Base-by-base conservation (phyloP, 2,797 vertebrate genomes). In the Sebastes wilsoni region DNA sequence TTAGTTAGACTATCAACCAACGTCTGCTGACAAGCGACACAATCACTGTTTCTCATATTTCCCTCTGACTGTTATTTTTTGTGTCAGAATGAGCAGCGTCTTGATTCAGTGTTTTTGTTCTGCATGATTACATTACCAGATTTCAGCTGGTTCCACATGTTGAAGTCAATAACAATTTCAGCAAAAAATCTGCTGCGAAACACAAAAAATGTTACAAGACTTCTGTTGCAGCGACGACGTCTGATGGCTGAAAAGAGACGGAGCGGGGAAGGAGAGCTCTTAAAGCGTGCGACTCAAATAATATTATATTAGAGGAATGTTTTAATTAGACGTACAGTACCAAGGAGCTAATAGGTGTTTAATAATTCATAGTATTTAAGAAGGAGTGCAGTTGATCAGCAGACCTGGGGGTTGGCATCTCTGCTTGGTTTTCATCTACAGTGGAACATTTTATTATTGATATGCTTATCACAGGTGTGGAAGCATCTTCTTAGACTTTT, bases 321-420 rank as follows among this genome's bases (percentile, higher is more conserved):
- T 65, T 94, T 92, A 91, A 93, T 93, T 90, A 87, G 80, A 88
- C 56, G 46, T 74, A 66, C 70, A 76, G 70, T 79, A 70, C 46
- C 70, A 79, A 88, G 62, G 86, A 88, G 80, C 89, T 91, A 90
- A 92, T 90, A 88, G 81, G 80, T 88, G 82, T 88, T 95, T 88
- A 90, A 94, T 93, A 88, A 93, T 94, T 92, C 82, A 93, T 78
- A 23, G 30, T 85, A 82, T 81, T 87, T 87, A 80, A 67, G 77
- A 87, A 81, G 77, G 78, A 67, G 80, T 77, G 76, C 75, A 68
- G 85, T 84, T 87, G 82, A 90, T 91, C 84, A 76, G 74, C 65
- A 85, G 88, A 88, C 76, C 72, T 77, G 84, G 42, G 84, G 58
- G 74, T 30, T 54, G 22, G 52, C 61, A 30, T 87, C 81, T 61